Evolutionary conservation across 2,113 vertebrate genomes (phyloP), one percentile per base, ranked within the genome.

Genomic region (Oreocharis arfaki): DNA sequence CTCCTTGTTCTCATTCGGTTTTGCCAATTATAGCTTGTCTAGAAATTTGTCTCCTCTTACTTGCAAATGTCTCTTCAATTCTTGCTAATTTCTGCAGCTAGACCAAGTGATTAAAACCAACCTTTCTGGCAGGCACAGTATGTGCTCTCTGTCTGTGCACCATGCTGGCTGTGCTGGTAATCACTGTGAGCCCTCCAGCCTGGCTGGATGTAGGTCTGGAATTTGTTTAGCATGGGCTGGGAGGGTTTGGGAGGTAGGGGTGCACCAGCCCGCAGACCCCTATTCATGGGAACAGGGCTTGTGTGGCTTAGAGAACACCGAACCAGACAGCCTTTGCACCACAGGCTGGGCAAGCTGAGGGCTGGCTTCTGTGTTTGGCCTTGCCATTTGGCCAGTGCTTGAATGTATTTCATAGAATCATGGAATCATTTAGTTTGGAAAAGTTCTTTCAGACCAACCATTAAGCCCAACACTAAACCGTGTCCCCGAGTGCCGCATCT

Each of bases 11-110:
- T 93, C 68, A 22, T 88, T 90, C 83, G 68, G 68, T 52, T 93
- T 89, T 95, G 68, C 86, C 92, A 89, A 67, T 94, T 90, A 91
- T 37, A 71, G 44, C 77, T 90, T 75, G 68, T 77, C 81, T 92
- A 73, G 74, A 87, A 87, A 91, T 92, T 91, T 6, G 3, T 87
- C 47, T 86, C 75, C 44, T 93, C 42, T 90, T 70, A 42, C 81
- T 82, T 81, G 60, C 27, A 44, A 67, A 60, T 0, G 0, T 83
- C 59, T 83, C 53, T 85, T 92, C 71, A 64, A 9, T 70, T 70
- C 47, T 69, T 39, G 10, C 60, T 69, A 37, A 86, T 91, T 97
- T 94, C 56, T 90, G 60, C 60, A 81, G 68, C 71, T 70, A 91
- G 33, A 49, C 47, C 13, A 23, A 76, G 21, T 27, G 81, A 67